Conservation (phyloP, 92 coral and sea anemone species). For the Palythoa grandiflora region DNA sequence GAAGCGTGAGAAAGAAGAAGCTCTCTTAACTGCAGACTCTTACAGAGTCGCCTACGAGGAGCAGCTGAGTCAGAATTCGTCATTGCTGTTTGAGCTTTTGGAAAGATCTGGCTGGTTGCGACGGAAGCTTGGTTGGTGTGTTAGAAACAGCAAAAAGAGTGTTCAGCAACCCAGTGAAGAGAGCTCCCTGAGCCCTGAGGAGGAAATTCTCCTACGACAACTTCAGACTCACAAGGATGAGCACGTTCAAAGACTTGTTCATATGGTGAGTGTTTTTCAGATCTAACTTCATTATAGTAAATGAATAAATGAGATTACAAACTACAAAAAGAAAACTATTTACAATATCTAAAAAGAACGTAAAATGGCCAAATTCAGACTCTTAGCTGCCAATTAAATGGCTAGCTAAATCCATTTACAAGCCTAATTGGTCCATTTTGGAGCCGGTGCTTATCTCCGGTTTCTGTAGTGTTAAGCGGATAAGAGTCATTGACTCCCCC, state of each 20-base stretch:
- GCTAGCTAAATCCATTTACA: too few species aligned
- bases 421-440: too few species aligned
- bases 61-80: slow-evolving; percentile 75
- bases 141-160: slow-evolving; percentile 30
- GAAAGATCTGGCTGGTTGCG: slow-evolving; percentile 81
- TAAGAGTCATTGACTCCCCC: too few species aligned
- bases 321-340: background rate
- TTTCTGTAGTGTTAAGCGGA: too few species aligned
- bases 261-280: slow-evolving; percentile 70
- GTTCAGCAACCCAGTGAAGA: slow-evolving; percentile 32
- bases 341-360: too few species aligned
- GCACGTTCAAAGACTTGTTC: slow-evolving; percentile 79
- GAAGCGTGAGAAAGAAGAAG: slow-evolving; percentile 79
- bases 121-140: slow-evolving; percentile 55
- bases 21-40: slow-evolving; percentile 81
- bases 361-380: too few species aligned
- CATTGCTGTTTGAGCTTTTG: slow-evolving; percentile 75
- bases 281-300: background rate
- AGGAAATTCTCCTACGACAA: slow-evolving; percentile 68
- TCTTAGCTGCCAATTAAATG: too few species aligned
- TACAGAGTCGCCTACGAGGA: slow-evolving; percentile 90
- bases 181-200: slow-evolving; percentile 45
- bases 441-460: too few species aligned
- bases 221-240: slow-evolving; percentile 80
- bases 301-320: too few species aligned